Conservation (phyloP, 2,113 vertebrate species). For the Tretioscincus oriximinensis region DNA sequence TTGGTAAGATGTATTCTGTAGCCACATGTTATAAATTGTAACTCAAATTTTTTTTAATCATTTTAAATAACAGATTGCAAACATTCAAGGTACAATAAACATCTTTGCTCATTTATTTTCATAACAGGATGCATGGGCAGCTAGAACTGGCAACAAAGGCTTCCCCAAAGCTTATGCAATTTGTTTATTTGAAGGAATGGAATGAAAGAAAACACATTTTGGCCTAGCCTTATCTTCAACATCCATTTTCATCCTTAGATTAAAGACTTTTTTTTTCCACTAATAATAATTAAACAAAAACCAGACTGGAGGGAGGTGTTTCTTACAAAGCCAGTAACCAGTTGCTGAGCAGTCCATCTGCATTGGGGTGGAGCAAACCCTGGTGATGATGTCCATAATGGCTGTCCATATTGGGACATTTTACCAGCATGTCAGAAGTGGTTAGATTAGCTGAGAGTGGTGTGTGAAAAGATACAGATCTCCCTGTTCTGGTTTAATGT, state of each 20-base stretch:
- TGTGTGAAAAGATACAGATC: no score
- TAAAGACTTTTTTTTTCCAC: not conserved
- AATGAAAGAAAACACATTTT: not conserved
- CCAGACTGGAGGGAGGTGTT: not conserved
- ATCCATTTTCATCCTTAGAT: not conserved
- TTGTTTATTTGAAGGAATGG: not conserved
- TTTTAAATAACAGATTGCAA: not conserved
- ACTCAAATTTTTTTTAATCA: not conserved
- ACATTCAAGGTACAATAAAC: not conserved
- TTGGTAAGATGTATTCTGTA: not conserved
- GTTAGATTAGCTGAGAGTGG: no score
- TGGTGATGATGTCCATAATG: no score
- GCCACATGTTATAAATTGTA: not conserved
- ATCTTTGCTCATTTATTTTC: not conserved
- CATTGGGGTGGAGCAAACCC: no score
- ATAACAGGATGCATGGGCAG: not conserved
- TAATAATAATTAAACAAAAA: not conserved
- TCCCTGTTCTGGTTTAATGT: no score
- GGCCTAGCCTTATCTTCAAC: not conserved
- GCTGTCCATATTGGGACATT: no score
- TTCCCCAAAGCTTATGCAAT: constrained; percentile 1
- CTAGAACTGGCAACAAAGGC: not conserved
- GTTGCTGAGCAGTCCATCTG: not conserved
- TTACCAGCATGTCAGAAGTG: no score
- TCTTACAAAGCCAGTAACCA: not conserved